Conservation (phyloP, 2,797 vertebrate genomes). For the Epinephelus awoara region DNA sequence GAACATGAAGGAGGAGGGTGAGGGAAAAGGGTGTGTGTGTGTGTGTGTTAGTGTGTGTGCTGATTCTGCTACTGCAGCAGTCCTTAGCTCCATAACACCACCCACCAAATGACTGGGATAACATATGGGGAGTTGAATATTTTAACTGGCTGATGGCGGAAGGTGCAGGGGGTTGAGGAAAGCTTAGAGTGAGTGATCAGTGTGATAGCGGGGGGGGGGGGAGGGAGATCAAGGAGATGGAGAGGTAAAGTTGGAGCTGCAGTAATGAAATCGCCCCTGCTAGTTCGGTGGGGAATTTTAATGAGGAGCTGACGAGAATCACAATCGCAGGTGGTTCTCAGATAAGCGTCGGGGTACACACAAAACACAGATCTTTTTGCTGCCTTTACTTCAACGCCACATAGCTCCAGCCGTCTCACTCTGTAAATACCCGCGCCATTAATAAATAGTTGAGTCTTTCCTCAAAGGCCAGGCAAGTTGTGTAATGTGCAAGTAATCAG, state of each 20-base stretch:
- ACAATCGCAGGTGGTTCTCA: constrained; percentile 68
- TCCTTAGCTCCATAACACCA: constrained; percentile 47
- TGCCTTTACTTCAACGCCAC: constrained; percentile 32
- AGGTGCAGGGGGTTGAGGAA: constrained; percentile 46
- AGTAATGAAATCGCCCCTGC: constrained; percentile 68
- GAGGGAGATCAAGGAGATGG: constrained; percentile 65
- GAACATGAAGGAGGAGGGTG: constrained; percentile 43
- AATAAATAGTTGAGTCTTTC: constrained; percentile 69
- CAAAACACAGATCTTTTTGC: constrained; percentile 50
- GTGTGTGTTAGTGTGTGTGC: background rate
- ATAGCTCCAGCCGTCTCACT: constrained; percentile 34
- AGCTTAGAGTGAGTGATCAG: constrained; percentile 59
- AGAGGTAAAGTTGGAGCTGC: constrained; percentile 69
- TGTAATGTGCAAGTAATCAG: constrained; percentile 63
- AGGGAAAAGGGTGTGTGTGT: constrained; percentile 2
- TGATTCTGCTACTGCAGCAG: constrained; percentile 66
- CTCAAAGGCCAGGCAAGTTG: constrained; percentile 61
- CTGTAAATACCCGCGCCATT: constrained; percentile 72
- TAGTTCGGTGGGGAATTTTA: constrained; percentile 69
- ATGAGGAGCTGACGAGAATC: constrained; percentile 70
- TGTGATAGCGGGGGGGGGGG: constrained; percentile 28
- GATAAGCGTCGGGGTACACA: constrained; percentile 37
- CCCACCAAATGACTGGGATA: constrained; percentile 56
- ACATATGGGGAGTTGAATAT: constrained; percentile 78
- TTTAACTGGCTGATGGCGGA: constrained; percentile 66